phyloP scores from a whole-genome alignment of 2,797 vertebrate genomes.

The Perodicticus potto region DNA sequence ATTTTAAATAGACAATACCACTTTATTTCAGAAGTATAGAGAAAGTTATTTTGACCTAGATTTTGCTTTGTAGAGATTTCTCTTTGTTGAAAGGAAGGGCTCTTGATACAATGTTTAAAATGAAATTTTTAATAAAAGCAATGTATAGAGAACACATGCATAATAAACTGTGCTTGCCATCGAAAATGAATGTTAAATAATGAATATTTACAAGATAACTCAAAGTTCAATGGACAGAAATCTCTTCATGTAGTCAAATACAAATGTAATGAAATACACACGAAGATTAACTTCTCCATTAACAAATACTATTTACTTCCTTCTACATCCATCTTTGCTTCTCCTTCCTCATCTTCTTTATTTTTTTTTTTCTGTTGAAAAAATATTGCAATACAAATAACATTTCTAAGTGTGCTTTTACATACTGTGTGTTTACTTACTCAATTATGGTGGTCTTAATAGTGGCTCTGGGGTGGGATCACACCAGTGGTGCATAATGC shows the following conservation, averaged over 20 bases:
- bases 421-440: neutral
- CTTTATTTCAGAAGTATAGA: neutral
- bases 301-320: neutral
- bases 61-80: neutral
- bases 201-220: neutral
- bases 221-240: neutral
- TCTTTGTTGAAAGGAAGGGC: neutral
- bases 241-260: neutral
- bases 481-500: no score
- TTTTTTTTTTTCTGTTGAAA: neutral
- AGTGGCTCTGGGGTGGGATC: neutral
- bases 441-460: rapidly evolving
- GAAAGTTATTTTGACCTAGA: neutral
- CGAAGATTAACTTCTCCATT: no score
- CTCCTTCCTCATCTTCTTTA: neutral
- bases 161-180: neutral
- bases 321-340: neutral
- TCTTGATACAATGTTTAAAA: neutral
- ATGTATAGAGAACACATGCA: neutral
- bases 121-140: neutral
- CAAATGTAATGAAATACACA: neutral
- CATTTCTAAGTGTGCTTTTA: neutral
- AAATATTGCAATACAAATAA: neutral
- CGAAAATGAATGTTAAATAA: neutral
- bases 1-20: neutral